Conservation (phyloP, 2,797 vertebrate species). For the Chaetophractus vellerosus region DNA sequence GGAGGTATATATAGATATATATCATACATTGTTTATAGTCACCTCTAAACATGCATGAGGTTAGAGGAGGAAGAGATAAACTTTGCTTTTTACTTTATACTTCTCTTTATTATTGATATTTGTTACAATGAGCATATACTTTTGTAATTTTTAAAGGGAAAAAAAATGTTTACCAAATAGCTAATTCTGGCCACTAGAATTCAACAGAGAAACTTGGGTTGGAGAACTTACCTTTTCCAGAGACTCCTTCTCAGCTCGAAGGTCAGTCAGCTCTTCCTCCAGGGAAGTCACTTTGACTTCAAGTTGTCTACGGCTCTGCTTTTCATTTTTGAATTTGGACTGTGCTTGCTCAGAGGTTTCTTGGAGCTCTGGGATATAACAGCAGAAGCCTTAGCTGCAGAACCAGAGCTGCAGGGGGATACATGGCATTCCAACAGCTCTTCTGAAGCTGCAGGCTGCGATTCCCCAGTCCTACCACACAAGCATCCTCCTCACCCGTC, state of each 20-base stretch:
- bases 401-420: neutral
- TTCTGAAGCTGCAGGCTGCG: neutral
- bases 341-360: slow-evolving; percentile 91
- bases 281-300: slow-evolving; percentile 91
- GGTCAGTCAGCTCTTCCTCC: slow-evolving; percentile 95
- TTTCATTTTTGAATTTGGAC: slow-evolving; percentile 93
- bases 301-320: slow-evolving; percentile 94
- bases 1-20: neutral
- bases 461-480: neutral
- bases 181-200: neutral
- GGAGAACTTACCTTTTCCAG: slow-evolving; percentile 93
- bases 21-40: neutral
- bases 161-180: slow-evolving; percentile 20
- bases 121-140: neutral
- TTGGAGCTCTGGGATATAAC: slow-evolving; percentile 92
- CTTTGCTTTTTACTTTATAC: slow-evolving; percentile 40
- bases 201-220: neutral
- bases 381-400: neutral
- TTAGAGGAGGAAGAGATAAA: neutral
- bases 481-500: neutral
- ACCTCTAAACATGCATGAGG: neutral
- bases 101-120: slow-evolving; percentile 54
- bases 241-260: slow-evolving; percentile 93
- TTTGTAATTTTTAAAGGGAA: slow-evolving; percentile 50
- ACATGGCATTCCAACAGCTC: neutral